A percentile compares a stretch with the other conserved stretches of the same genome.
phyloP scores from a whole-genome alignment of 2,797 vertebrate species.

The Artibeus lituratus region DNA sequence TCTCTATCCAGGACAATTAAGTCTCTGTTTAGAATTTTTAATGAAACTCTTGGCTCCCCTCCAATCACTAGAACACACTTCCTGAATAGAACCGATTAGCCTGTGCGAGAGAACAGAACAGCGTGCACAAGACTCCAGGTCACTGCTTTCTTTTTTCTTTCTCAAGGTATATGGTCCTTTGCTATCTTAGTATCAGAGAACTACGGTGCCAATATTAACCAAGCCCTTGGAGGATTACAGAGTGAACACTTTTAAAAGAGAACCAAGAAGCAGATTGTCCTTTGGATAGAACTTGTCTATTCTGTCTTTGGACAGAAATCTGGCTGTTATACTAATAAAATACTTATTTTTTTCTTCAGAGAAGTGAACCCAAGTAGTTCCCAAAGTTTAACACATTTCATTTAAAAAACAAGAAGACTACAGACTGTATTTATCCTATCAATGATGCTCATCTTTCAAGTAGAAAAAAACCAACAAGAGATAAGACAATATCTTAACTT shows the following conservation, averaged over 20 bases:
- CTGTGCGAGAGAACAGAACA: neutral
- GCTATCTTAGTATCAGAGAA: neutral
- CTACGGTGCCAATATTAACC: neutral
- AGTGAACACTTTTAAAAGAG: neutral
- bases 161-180: neutral
- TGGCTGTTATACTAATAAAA: neutral
- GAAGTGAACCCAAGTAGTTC: neutral
- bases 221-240: neutral
- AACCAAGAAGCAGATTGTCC: neutral
- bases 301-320: neutral
- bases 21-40: neutral
- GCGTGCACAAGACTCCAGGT: neutral
- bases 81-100: conserved; percentile 4
- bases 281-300: conserved; percentile 2
- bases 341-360: neutral
- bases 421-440: neutral
- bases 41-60: conserved; percentile 5
- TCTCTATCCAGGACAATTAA: neutral
- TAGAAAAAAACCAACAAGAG: conserved; percentile 17
- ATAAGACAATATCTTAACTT: conserved; percentile 43
- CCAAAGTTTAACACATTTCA: neutral
- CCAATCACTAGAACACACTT: neutral
- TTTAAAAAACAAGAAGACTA: neutral
- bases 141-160: neutral
- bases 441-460: neutral